A percentile compares a stretch with the other conserved stretches of the same genome.
phyloP scores from a whole-genome alignment of 2,113 vertebrate genomes.

The Oreochromis aureus region DNA sequence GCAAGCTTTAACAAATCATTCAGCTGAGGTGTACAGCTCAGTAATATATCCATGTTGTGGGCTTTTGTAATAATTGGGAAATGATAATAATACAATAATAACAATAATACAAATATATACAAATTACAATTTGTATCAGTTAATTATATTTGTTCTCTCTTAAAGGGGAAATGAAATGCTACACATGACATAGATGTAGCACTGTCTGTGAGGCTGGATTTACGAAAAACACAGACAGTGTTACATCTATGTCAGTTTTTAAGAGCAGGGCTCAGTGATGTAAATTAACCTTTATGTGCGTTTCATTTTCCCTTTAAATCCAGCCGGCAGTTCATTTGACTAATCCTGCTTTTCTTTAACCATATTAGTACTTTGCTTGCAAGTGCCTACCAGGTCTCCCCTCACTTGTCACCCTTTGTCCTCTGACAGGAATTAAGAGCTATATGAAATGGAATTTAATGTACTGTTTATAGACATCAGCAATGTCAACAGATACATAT shows the following conservation, averaged over 20 bases:
- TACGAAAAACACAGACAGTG: accelerated
- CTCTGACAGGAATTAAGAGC: neutral
- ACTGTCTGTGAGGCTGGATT: neutral
- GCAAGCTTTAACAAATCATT: neutral
- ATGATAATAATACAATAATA: neutral
- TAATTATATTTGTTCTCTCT: neutral
- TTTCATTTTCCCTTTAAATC: neutral
- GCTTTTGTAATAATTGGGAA: neutral
- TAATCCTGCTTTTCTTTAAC: neutral
- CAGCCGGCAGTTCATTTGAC: neutral
- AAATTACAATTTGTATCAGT: neutral
- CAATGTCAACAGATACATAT: neutral
- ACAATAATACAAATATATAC: neutral
- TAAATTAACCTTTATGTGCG: accelerated
- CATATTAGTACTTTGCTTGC: neutral
- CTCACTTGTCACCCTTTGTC: neutral
- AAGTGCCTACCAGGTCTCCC: accelerated
- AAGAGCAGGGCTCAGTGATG: neutral
- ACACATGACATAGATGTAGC: neutral
- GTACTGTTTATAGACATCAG: neutral
- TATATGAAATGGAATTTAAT: neutral
- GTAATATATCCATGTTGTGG: neutral
- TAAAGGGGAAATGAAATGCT: neutral
- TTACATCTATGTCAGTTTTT: neutral
- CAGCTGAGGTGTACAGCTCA: neutral